Evolutionary conservation across 2,888 invertebrate genomes (phyloP).

Genomic region (Tipula lateralis): DNA sequence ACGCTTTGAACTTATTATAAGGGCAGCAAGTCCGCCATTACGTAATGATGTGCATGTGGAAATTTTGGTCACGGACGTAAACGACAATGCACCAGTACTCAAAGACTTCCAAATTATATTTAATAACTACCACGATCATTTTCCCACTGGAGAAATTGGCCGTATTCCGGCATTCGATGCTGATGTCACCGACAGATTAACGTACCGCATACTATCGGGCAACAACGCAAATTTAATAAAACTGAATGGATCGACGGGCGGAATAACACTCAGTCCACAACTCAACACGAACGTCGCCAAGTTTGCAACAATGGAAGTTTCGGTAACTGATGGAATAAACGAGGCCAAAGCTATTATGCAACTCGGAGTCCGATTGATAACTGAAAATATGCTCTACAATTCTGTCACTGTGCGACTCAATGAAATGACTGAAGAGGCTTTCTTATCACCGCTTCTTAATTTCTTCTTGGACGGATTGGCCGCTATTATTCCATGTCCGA

Average conservation of each 20-base stretch:
- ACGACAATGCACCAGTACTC: constrained; percentile 89
- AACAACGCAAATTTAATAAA: constrained; percentile 88
- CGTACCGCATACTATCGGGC: constrained; percentile 80
- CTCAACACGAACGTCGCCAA: constrained; percentile 94
- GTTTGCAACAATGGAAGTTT: constrained; percentile 87
- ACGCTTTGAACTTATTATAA: constrained; percentile 78
- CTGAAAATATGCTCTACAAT: constrained; percentile 89
- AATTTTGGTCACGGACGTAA: constrained; percentile 85
- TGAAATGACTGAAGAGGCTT: constrained; percentile 89
- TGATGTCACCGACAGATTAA: constrained; percentile 80
- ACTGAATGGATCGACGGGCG: constrained; percentile 76
- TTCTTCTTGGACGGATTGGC: constrained; percentile 88
- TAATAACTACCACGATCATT: constrained; percentile 91
- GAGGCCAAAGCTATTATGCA: constrained; percentile 91
- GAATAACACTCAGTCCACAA: constrained; percentile 82
- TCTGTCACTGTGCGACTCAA: constrained; percentile 89
- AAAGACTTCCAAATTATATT: constrained; percentile 91
- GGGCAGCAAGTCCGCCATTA: constrained; percentile 86
- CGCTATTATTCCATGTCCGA: constrained; percentile 85
- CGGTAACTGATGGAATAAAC: constrained; percentile 90
- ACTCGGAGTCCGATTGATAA: constrained; percentile 81
- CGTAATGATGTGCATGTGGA: constrained; percentile 85
- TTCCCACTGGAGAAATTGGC: constrained; percentile 88
- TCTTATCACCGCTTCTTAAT: constrained; percentile 79
- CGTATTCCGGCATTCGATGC: constrained; percentile 90